phyloP scores from a whole-genome alignment of 2,797 vertebrate species.

The Linurgus olivaceus region DNA sequence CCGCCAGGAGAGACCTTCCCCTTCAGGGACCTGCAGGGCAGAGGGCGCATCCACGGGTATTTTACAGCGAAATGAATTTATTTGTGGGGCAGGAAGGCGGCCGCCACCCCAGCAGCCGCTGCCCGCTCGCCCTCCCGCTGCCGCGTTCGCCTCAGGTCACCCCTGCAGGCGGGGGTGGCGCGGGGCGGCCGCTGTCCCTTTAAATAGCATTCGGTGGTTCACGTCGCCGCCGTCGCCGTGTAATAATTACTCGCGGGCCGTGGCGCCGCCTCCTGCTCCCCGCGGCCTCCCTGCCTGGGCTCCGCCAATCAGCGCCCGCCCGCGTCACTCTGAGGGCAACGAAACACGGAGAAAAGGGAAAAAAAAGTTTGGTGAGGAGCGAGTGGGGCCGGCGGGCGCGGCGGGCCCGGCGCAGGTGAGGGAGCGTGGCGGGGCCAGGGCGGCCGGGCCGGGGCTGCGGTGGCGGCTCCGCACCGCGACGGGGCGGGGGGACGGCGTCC shows the following conservation, averaged over 20 bases:
- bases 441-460: not conserved
- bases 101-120: fast-evolving
- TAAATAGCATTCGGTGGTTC: not conserved
- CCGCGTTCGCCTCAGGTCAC: not conserved
- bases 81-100: not conserved
- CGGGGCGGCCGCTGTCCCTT: not conserved
- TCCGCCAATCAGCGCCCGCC: conserved; percentile 54
- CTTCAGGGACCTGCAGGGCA: not conserved
- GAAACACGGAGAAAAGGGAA: conserved; percentile 62
- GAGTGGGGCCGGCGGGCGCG: conserved; percentile 3
- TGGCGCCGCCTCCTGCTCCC: not conserved
- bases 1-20: not conserved
- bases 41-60: not conserved
- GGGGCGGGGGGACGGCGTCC: not conserved
- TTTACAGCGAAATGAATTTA: not conserved
- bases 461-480: not conserved
- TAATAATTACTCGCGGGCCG: conserved; percentile 17
- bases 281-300: not conserved
- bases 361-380: conserved; percentile 73
- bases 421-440: not conserved
- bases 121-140: not conserved
- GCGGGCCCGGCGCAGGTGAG: not conserved
- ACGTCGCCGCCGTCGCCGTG: conserved; percentile 45
- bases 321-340: conserved; percentile 67
- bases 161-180: fast-evolving